Percentiles rank a stretch among this genome's conserved stretches.
Conservation (phyloP, 2,888 invertebrate genomes). For the Synanthedon myopaeformis region DNA sequence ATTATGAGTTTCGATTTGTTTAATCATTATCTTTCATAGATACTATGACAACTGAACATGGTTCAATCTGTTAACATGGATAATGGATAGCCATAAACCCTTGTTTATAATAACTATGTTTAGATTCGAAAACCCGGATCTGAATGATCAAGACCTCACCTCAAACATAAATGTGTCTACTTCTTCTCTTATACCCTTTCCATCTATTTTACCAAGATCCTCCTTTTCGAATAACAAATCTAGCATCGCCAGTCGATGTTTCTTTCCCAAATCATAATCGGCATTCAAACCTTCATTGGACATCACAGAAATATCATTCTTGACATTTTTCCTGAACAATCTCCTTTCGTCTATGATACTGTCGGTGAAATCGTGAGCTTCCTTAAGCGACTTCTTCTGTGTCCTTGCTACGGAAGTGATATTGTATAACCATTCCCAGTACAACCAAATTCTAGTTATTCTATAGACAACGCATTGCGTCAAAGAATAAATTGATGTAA, state of each 20-base stretch:
- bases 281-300: constrained; percentile 5
- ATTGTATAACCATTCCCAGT: constrained; percentile 48
- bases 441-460: constrained; percentile 56
- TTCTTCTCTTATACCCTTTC: constrained; percentile 74
- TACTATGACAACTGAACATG: too few relatives aligned
- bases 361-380: constrained; percentile 63
- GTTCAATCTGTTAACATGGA: too few relatives aligned
- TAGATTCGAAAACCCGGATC: background rate
- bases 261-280: constrained; percentile 29
- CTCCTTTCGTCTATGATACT: constrained; percentile 53
- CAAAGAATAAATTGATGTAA: constrained; percentile 38
- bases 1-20: constrained; percentile 1
- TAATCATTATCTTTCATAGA: too few relatives aligned
- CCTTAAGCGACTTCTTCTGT: constrained; percentile 42
- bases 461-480: constrained; percentile 14
- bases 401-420: constrained; percentile 36
- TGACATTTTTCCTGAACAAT: constrained; percentile 2
- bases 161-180: constrained; percentile 81
- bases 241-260: constrained; percentile 70
- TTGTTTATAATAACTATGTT: background rate
- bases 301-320: background rate
- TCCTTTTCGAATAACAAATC: constrained; percentile 73
- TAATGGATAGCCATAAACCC: background rate
- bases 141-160: constrained; percentile 31
- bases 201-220: constrained; percentile 65